phyloP scores from a whole-genome alignment of 2,113 vertebrate species.

The Tachysurus fulvidraco region DNA sequence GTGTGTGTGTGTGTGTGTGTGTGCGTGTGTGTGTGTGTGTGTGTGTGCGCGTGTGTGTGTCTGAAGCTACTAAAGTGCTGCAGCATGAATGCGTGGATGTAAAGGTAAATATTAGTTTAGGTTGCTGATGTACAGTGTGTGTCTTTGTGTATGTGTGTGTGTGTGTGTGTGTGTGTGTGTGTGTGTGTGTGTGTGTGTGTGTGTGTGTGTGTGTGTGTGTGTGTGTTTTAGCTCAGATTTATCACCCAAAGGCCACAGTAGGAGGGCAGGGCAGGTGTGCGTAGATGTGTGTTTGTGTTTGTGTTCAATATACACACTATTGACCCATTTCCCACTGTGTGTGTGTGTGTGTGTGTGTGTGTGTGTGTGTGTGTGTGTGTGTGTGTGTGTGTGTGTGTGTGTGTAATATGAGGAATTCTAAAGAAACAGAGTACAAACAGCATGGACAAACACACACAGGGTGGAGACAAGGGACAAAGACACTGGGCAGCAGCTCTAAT shows the following conservation, averaged over 20 bases:
- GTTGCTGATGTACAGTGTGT: not conserved
- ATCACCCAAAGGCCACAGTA: not conserved
- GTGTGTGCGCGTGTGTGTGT: not conserved
- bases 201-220: not conserved
- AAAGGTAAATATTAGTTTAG: constrained; percentile 1
- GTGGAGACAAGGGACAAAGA: not conserved
- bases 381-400: constrained; percentile 6
- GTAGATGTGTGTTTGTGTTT: not conserved
- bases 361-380: constrained; percentile 10
- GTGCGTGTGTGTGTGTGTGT: no score
- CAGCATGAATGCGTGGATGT: not conserved
- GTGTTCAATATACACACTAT: not conserved
- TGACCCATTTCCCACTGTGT: constrained; percentile 1
- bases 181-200: not conserved
- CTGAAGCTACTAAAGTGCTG: not conserved
- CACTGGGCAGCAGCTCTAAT: not conserved
- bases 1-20: no score
- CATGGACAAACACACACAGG: constrained; percentile 10
- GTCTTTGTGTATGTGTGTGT: not conserved
- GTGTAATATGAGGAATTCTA: constrained; percentile 8
- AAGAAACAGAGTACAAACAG: not conserved
- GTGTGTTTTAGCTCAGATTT: constrained; percentile 5
- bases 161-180: not conserved
- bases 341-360: constrained; percentile 7
- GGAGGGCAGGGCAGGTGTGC: not conserved